A percentile compares a stretch with the other conserved stretches of the same genome.
Evolutionary conservation across 2,797 vertebrate genomes (phyloP).

Genomic region (Somateria mollissima): DNA sequence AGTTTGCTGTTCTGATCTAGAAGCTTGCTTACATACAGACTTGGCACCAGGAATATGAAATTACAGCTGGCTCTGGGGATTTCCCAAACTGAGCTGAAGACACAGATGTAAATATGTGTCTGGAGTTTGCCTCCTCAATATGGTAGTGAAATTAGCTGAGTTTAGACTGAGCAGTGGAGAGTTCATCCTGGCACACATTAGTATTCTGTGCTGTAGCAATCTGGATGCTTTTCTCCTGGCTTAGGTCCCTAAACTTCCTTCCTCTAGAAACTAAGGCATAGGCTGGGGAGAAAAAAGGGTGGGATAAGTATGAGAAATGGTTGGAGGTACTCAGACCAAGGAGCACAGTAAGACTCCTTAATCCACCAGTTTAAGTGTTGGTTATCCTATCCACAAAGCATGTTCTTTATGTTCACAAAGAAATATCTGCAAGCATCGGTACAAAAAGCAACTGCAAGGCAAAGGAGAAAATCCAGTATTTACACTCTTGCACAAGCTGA

Average conservation of each 20-base stretch:
- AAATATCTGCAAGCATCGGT: background rate
- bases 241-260: background rate
- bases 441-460: background rate
- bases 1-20: background rate
- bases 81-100: background rate
- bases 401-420: background rate
- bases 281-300: background rate
- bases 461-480: background rate
- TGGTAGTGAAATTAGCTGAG: background rate
- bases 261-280: background rate
- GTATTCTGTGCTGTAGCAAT: background rate
- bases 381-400: background rate
- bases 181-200: background rate
- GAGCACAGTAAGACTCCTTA: background rate
- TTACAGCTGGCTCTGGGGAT: background rate
- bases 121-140: background rate
- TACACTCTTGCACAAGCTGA: background rate
- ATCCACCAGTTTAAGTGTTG: background rate
- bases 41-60: background rate
- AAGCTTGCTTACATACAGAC: background rate
- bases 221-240: background rate
- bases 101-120: background rate
- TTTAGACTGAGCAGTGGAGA: background rate
- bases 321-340: background rate
- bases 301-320: background rate